A percentile compares a stretch with the other conserved stretches of the same genome.
phyloP scores from a whole-genome alignment of 2,888 invertebrate genomes.

The Amphimallon solstitiale region DNA sequence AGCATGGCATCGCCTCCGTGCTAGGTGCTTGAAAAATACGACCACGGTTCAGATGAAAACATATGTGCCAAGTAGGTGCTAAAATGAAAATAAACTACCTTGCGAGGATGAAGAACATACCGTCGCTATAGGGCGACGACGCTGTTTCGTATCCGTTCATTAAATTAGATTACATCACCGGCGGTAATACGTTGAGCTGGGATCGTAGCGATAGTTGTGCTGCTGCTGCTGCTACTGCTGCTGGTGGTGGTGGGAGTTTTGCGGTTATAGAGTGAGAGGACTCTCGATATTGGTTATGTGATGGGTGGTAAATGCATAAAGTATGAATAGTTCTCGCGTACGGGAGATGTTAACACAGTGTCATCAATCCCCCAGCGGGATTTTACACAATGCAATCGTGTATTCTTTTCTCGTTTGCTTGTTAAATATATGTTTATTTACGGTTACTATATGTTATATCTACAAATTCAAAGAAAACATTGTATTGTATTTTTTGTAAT shows the following conservation, averaged over 20 bases:
- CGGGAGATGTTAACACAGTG: neutral
- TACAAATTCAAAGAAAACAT: too few species aligned
- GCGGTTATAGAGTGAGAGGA: neutral
- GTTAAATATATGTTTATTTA: too few species aligned
- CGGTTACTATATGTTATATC: too few species aligned
- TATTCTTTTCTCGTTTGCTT: too few species aligned
- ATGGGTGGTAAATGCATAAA: neutral
- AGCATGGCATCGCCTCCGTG: neutral
- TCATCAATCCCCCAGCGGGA: too few species aligned
- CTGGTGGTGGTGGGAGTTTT: neutral
- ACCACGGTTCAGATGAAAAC: neutral
- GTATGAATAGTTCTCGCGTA: neutral
- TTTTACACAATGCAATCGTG: too few species aligned
- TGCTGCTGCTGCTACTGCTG: too few species aligned
- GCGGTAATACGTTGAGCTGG: neutral
- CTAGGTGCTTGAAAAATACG: neutral
- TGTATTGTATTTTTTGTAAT: too few species aligned
- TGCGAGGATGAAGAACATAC: neutral
- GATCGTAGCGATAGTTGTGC: too few species aligned
- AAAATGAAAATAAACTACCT: neutral
- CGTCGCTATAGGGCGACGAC: neutral
- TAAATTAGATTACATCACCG: slow-evolving; percentile 2
- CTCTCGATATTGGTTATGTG: neutral
- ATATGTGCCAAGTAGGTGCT: neutral
- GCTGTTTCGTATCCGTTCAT: neutral